Conservation (phyloP, 2,113 vertebrate genomes). For the Pandion haliaetus region DNA sequence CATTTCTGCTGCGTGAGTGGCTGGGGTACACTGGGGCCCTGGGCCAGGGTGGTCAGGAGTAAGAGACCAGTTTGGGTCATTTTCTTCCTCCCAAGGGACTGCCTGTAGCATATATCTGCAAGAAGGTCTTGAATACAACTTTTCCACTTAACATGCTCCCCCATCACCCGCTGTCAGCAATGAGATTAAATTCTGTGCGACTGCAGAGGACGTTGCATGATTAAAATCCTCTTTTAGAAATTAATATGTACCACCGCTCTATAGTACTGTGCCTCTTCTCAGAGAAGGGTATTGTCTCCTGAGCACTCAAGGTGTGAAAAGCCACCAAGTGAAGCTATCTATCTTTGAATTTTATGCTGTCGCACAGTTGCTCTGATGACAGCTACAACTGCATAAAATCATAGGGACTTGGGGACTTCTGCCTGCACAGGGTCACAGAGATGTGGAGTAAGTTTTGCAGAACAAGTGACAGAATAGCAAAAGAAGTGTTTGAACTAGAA, state of each 20-base stretch:
- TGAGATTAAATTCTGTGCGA: conserved; percentile 65
- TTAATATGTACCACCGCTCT: conserved; percentile 52
- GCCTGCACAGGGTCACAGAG: background rate
- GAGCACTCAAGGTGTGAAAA: conserved; percentile 62
- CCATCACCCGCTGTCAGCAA: conserved; percentile 54
- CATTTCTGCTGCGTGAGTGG: background rate
- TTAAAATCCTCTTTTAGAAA: conserved; percentile 72
- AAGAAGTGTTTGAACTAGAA: background rate
- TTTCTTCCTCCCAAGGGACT: background rate
- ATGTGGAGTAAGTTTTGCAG: background rate
- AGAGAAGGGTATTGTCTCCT: conserved; percentile 54
- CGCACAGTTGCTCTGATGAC: background rate
- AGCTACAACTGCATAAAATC: conserved; percentile 6
- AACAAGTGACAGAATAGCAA: background rate
- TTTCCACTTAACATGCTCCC: conserved; percentile 64
- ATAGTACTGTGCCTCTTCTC: conserved; percentile 21
- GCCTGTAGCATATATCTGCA: conserved; percentile 25
- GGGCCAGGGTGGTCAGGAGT: background rate
- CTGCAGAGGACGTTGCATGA: conserved; percentile 66
- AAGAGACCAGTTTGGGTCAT: background rate
- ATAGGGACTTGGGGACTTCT: background rate
- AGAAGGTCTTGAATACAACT: conserved; percentile 60
- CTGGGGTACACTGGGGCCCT: background rate
- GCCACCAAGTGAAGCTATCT: conserved; percentile 37
- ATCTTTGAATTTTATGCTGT: conserved; percentile 57